Percentiles rank a stretch among this genome's conserved stretches.
These are phyloP conservation scores for Gambusia affinis DNA, from an alignment of 2,113 vertebrate species.

Conservation along the genomic window DNA sequence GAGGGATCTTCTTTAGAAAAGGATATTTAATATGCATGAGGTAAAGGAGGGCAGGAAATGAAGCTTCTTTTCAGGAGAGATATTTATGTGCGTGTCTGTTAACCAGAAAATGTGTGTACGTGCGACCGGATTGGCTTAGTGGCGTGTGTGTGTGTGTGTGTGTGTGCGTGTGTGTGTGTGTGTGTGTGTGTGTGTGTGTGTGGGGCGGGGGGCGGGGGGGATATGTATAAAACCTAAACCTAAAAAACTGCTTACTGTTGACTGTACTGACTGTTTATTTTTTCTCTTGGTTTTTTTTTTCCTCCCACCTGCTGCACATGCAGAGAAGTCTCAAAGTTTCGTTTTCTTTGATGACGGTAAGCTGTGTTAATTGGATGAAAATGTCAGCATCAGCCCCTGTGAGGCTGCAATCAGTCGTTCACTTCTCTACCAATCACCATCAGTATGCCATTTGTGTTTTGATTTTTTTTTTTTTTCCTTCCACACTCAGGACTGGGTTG, in stretches of 20 bases:
- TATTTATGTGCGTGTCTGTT: conserved; percentile 54
- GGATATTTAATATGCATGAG: conserved; percentile 76
- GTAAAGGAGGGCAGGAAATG: conserved; percentile 71
- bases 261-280: conserved; percentile 51
- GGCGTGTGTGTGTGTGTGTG: background rate
- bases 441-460: conserved; percentile 55
- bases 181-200: too few species aligned
- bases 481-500: conserved; percentile 68
- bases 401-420: conserved; percentile 68
- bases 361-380: conserved; percentile 71
- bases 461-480: background rate
- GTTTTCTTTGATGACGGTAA: conserved; percentile 82
- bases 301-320: conserved; percentile 46
- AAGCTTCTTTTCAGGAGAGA: conserved; percentile 64
- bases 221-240: background rate
- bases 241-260: conserved; percentile 29
- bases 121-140: conserved; percentile 2
- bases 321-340: conserved; percentile 79
- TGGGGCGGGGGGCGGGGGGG: too few species aligned
- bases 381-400: conserved; percentile 65
- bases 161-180: too few species aligned
- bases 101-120: conserved; percentile 18
- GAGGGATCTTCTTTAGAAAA: conserved; percentile 72
- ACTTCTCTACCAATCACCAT: conserved; percentile 68
- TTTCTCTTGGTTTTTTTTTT: conserved; percentile 43